Percentiles rank a stretch among this genome's conserved stretches.
These are phyloP conservation scores for Hyposmocoma kahamanoa DNA, from an alignment of 1,140 invertebrate genomes.

Conservation along the genomic window DNA sequence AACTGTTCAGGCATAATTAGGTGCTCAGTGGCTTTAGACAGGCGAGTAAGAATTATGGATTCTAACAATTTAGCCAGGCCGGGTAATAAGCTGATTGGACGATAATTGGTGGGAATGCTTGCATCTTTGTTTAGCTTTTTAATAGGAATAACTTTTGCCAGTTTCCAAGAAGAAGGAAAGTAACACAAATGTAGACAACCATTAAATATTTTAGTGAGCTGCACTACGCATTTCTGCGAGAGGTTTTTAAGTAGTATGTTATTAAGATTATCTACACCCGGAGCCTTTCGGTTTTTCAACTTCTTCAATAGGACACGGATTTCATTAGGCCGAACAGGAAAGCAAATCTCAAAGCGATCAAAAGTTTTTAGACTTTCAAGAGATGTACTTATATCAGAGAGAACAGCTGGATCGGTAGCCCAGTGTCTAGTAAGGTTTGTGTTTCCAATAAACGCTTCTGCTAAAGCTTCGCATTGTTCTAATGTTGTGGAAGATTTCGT, in stretches of 20 bases:
- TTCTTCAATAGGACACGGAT: background rate
- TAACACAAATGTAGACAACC: background rate
- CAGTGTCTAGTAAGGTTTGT: background rate
- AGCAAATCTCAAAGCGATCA: background rate
- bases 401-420: background rate
- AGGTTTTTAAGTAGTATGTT: background rate
- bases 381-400: background rate
- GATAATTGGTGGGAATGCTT: slow-evolving; percentile 19
- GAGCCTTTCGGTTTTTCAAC: background rate
- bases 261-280: background rate
- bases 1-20: background rate
- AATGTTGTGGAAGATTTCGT: background rate
- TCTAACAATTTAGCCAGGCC: slow-evolving; percentile 37
- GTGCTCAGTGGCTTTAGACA: background rate
- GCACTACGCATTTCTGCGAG: background rate
- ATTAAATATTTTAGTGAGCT: background rate
- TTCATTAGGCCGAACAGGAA: background rate
- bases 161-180: background rate
- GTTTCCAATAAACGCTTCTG: background rate
- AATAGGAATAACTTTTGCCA: background rate
- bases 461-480: background rate
- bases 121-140: background rate
- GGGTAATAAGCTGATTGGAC: slow-evolving; percentile 43
- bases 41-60: slow-evolving; percentile 8
- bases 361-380: background rate